Base-by-base conservation (phyloP, 2,888 invertebrate species). In the Harmothoe impar region DNA sequence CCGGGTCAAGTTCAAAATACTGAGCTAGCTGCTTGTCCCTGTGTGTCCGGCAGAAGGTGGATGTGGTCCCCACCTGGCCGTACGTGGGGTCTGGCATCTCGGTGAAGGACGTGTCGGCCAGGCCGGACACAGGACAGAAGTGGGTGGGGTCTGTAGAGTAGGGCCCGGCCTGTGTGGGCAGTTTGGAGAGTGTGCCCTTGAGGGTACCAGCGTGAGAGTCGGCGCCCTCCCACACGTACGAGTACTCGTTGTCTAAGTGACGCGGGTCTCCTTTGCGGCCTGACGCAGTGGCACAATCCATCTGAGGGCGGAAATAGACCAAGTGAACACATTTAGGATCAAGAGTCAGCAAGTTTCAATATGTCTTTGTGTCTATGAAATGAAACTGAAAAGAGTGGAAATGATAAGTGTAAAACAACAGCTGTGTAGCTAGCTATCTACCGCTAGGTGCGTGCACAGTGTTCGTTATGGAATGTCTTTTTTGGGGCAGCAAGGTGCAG, bases 211-310 rank as follows among this genome's bases (percentile, higher is more conserved):
- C 29, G 31, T 72, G 72, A 29, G 54, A 77, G 31, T 90, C 90
- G 54, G 90, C 51, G 29, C 89, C 51, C 23, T 90, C 90, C 90
- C 90, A 90, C 17, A 90, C 90, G 84, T 90, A 90, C 31, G 90
- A 78, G 52, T 90, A 90, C 78, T 90, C 90, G 62, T 77, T 90
- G 81, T 90, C 90, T n/a, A 54, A 29, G 33, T 86, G 86, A 25
- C 86, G 52, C 7, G 86, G 86, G 33, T 86, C 54, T 12, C 84
- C 51, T n/a, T 54, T 54, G 20, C 54, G 25, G 54, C 52, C 54
- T 20, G n/a, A 20, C 29, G 77, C 31, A 0, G 77, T 33, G 33
- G 15, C 81, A n/a, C 81, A 81, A 3, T 81, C 81, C 81, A 81
- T 81, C 81, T 81, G 81, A 43, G 43, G 81, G 81, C 35, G 43